Conservation (phyloP, 1,140 invertebrate species). For the Rhagoletis zephyria region DNA sequence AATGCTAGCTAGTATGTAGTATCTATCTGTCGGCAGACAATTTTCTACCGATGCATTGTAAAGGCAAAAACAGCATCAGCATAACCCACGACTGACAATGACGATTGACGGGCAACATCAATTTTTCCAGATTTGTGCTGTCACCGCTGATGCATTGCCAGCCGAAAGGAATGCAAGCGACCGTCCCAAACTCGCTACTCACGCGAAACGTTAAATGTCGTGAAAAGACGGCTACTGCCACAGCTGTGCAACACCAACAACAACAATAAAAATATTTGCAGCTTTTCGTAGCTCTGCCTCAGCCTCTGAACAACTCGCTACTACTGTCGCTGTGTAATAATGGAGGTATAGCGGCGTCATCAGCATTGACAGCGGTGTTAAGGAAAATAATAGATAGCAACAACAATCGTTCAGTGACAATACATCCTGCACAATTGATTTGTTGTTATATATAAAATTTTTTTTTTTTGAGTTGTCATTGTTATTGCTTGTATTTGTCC, state of each 20-base stretch:
- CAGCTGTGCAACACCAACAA: background rate
- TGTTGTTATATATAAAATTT: background rate
- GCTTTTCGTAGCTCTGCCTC: background rate
- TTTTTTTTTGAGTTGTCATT: background rate
- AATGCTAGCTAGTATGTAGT: background rate
- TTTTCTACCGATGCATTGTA: conserved; percentile 11
- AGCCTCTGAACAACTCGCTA: conserved; percentile 11
- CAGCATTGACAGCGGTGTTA: background rate
- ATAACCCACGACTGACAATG: background rate
- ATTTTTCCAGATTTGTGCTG: conserved; percentile 39
- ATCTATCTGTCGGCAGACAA: conserved; percentile 15
- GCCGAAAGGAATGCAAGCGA: background rate
- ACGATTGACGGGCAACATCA: conserved; percentile 18
- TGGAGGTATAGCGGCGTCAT: background rate
- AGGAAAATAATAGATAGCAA: background rate
- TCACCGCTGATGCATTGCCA: conserved; percentile 44
- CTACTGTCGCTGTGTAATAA: background rate
- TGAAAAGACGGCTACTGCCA: background rate
- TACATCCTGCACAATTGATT: background rate
- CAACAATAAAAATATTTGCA: background rate
- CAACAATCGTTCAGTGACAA: background rate
- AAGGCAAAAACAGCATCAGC: background rate
- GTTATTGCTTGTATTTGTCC: background rate
- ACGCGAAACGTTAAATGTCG: background rate
- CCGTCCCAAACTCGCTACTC: background rate